Evolutionary conservation across 1,140 invertebrate genomes (phyloP), one percentile per base, ranked within the genome.

Genomic region (Calephelis nemesis): DNA sequence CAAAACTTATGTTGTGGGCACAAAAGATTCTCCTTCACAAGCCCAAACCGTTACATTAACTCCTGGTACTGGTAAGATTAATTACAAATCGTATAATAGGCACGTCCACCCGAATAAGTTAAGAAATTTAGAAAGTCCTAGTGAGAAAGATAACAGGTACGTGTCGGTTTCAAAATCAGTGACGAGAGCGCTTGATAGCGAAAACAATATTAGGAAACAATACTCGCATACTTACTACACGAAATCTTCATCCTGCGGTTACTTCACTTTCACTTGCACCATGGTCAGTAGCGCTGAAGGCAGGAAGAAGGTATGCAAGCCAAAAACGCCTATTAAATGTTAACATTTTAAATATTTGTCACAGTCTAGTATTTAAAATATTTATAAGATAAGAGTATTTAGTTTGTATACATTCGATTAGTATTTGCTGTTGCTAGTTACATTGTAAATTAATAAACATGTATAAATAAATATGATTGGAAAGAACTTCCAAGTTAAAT

Each of bases 191-290:
- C 90, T 95, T 62, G 90, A 92, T 60, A 74, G 78, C 13, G 93
- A 94, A 63, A 93, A 93, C 71, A 92, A 86, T 64, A 93, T 93
- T 72, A 92, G 93, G 63, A 95, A 94, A 81, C 94, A 95, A 84
- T 93, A 93, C 78, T 93, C 94, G n/a, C 95, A 95, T 69, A 95
- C 96, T 15, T 97, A 97, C 87, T 97, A 96, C 70, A 96, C 95
- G 0, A 97, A 97, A 82, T 96, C 96, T 12, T 96, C 96, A 4
- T 96, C 95, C 0, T 97, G 96, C 84, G 96, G 96, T 45, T 96
- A 96, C 77, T 97, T 97, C 73, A 96, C 96, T 4, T 97, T 97
- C 81, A 95, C 95, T 0, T 97, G 96, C 77, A 96, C 96, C 47
- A 93, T 96, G 74, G 95, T 96, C 4, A 95, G 95, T 76, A 95